Evolutionary conservation across 2,797 vertebrate species (phyloP).

Genomic region (Tiaroga cobitis): DNA sequence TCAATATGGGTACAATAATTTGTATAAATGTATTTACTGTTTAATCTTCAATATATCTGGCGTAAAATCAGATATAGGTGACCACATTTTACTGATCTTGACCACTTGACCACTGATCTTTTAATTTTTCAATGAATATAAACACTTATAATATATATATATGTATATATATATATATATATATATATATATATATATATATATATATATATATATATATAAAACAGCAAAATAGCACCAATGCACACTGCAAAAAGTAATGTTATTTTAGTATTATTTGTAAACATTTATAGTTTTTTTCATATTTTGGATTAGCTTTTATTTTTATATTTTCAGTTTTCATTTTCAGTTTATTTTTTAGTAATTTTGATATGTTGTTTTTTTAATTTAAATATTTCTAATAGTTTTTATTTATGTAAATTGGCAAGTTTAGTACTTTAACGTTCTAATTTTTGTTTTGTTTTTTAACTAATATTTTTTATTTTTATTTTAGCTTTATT

Average conservation of each 20-base stretch:
- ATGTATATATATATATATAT: not conserved
- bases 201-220: too few relatives aligned
- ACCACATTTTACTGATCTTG: not conserved
- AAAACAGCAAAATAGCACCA: not conserved
- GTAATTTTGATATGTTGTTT: too few relatives aligned
- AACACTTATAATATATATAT: too few relatives aligned
- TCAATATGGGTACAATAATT: not conserved
- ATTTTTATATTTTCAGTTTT: not conserved
- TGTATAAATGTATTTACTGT: not conserved
- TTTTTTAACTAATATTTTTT: not conserved
- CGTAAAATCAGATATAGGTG: not conserved
- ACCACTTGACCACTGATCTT: not conserved
- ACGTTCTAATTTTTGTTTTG: rapidly evolving
- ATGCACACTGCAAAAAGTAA: not conserved
- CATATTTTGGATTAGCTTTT: not conserved
- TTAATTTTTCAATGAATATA: not conserved
- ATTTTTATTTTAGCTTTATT: not conserved
- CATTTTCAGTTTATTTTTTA: too few relatives aligned
- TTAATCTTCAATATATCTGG: not conserved
- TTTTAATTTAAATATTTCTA: too few relatives aligned
- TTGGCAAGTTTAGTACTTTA: not conserved
- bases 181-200: too few relatives aligned
- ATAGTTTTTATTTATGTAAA: not conserved
- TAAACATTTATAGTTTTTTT: not conserved
- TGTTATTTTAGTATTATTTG: not conserved